phyloP scores from a whole-genome alignment of 2,888 invertebrate species.

The Micropterix aruncella region DNA sequence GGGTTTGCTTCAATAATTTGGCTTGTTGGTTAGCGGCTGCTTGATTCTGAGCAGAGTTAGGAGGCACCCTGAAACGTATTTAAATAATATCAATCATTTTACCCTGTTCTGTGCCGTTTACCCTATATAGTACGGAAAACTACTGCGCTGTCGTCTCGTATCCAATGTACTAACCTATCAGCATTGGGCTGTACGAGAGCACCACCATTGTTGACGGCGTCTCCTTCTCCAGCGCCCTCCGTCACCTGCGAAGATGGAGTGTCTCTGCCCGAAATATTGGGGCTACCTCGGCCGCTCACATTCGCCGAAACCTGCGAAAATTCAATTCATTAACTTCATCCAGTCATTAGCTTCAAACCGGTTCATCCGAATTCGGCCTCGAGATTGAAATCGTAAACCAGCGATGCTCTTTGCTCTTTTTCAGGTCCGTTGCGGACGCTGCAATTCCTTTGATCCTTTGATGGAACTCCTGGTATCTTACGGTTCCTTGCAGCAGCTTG shows the following conservation, averaged over 20 bases:
- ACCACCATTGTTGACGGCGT: conserved; percentile 37
- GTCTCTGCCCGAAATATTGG: conserved; percentile 93
- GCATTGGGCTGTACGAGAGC: conserved; percentile 26
- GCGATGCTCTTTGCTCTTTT: too few species aligned
- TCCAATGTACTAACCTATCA: too few species aligned
- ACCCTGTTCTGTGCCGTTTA: conserved; percentile 22
- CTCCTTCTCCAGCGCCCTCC: conserved; percentile 64
- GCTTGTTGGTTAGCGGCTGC: conserved; percentile 27
- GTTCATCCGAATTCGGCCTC: too few species aligned
- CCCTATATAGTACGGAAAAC: conserved; percentile 15
- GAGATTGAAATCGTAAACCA: too few species aligned
- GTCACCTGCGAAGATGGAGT: conserved; percentile 91
- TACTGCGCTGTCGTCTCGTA: too few species aligned
- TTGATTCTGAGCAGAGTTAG: conserved; percentile 21
- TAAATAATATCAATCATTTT: conserved; percentile 17
- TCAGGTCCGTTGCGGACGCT: too few species aligned
- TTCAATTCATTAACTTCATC: too few species aligned
- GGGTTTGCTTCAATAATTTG: conserved; percentile 62
- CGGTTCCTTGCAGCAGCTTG: too few species aligned
- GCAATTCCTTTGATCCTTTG: too few species aligned
- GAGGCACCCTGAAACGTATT: conserved; percentile 19
- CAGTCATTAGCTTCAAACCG: too few species aligned
- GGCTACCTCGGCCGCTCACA: conserved; percentile 80
- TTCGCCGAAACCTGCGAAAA: conserved; percentile 59
- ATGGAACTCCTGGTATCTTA: too few species aligned